Percentiles rank a stretch among this genome's conserved stretches.
These are phyloP conservation scores for Ivindomyrus marchei DNA, from an alignment of 2,113 vertebrate genomes.

Conservation along the genomic window DNA sequence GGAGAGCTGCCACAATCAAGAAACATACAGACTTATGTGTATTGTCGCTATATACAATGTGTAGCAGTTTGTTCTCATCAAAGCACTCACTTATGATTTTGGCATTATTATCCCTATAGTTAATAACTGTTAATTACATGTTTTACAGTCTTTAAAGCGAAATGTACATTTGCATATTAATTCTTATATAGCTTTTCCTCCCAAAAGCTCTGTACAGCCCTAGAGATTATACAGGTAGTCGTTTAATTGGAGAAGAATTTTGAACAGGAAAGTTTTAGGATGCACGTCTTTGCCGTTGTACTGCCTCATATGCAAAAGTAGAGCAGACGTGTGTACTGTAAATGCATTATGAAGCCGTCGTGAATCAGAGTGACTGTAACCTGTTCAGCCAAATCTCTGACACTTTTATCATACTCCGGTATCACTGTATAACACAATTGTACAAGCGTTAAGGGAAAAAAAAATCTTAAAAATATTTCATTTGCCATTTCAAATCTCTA, in stretches of 20 bases:
- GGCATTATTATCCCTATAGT: not conserved
- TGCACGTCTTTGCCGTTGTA: not conserved
- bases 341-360: not conserved
- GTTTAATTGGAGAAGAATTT: not conserved
- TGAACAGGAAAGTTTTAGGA: not conserved
- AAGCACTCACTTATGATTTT: not conserved
- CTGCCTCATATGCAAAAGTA: not conserved
- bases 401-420: not conserved
- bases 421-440: not conserved
- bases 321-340: not conserved
- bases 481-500: not conserved
- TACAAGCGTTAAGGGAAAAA: not conserved
- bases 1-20: not conserved
- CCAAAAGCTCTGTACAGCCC: not conserved
- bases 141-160: not conserved
- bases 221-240: not conserved
- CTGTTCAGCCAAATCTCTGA: not conserved
- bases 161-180: not conserved
- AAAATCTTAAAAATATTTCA: not conserved
- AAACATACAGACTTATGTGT: not conserved
- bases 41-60: not conserved
- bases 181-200: not conserved
- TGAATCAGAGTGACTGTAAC: not conserved
- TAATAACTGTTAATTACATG: not conserved
- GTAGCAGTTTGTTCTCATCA: not conserved